These are phyloP conservation scores for Delia radicum DNA, from an alignment of 1,140 invertebrate genomes.

Conservation along the genomic window DNA sequence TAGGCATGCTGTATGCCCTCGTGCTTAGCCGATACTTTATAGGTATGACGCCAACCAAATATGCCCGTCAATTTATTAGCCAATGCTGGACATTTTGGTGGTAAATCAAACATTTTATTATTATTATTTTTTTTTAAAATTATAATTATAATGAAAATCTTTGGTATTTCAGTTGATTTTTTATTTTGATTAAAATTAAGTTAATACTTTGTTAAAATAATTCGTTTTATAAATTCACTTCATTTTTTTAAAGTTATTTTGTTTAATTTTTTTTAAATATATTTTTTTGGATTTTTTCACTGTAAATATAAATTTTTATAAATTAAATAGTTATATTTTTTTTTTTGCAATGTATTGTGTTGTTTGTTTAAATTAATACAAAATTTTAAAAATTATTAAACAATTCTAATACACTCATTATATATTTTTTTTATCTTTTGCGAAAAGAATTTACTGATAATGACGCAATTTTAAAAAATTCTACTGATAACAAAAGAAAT, in stretches of 20 bases:
- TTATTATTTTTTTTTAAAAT: slow-evolving; percentile 14
- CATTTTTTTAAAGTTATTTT: not conserved
- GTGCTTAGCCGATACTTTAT: slow-evolving; percentile 72
- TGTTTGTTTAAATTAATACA: not conserved
- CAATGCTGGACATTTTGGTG: slow-evolving; percentile 62
- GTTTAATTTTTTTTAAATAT: not conserved
- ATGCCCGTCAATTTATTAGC: slow-evolving; percentile 71
- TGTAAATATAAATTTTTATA: not conserved
- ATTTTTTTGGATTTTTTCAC: not conserved
- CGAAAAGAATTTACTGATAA: slow-evolving; percentile 1
- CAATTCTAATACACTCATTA: not conserved
- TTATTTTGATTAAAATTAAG: slow-evolving; percentile 3
- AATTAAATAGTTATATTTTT: not conserved
- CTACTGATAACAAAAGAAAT: not conserved
- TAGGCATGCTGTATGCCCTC: slow-evolving; percentile 62
- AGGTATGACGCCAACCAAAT: slow-evolving; percentile 74
- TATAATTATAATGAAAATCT: not conserved
- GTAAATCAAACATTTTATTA: slow-evolving; percentile 50
- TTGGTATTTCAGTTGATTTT: slow-evolving; percentile 16
- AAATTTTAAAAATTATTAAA: not conserved
- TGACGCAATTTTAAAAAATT: slow-evolving; percentile 1
- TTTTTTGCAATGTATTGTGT: not conserved
- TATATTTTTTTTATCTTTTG: slow-evolving; percentile 12
- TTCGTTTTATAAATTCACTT: not conserved
- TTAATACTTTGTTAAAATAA: not conserved